Percentiles rank a stretch among this genome's conserved stretches.
phyloP scores from a whole-genome alignment of 2,888 invertebrate genomes.

The Chymomyza caudatula region DNA sequence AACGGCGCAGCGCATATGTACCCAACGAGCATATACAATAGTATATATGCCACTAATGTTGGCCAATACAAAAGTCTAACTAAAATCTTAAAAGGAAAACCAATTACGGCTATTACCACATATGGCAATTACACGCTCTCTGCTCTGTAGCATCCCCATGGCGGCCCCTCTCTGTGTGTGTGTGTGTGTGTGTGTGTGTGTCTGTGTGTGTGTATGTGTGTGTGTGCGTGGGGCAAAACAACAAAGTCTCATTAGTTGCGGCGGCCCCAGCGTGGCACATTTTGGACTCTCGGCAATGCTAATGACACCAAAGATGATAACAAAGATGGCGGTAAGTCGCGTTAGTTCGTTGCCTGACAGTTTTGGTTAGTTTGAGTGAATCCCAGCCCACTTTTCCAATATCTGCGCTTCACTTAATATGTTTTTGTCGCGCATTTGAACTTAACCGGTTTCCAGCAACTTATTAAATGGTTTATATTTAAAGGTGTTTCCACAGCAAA shows the following conservation, averaged over 20 bases:
- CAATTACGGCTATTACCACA: conserved; percentile 68
- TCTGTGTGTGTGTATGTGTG: neutral
- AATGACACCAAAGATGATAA: conserved; percentile 62
- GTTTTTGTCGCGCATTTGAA: neutral
- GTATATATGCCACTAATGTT: neutral
- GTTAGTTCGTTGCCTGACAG: neutral
- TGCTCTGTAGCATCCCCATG: neutral
- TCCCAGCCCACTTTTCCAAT: neutral
- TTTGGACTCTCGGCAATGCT: conserved; percentile 51
- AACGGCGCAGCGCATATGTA: neutral
- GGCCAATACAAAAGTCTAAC: conserved; percentile 62
- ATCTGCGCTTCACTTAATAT: neutral
- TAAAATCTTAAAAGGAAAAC: conserved; percentile 68
- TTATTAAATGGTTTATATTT: neutral
- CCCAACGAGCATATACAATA: conserved; percentile 7
- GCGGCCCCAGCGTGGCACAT: conserved; percentile 32
- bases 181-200: neutral
- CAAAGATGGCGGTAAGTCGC: conserved; percentile 45
- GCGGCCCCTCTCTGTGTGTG: neutral
- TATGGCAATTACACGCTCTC: conserved; percentile 62
- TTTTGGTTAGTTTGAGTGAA: neutral
- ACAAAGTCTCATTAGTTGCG: conserved; percentile 66
- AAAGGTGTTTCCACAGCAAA: no score
- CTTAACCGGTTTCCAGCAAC: neutral
- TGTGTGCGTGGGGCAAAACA: conserved; percentile 44